phyloP scores from a whole-genome alignment of 2,888 invertebrate genomes.

The Rhamphomyia laevipes region DNA sequence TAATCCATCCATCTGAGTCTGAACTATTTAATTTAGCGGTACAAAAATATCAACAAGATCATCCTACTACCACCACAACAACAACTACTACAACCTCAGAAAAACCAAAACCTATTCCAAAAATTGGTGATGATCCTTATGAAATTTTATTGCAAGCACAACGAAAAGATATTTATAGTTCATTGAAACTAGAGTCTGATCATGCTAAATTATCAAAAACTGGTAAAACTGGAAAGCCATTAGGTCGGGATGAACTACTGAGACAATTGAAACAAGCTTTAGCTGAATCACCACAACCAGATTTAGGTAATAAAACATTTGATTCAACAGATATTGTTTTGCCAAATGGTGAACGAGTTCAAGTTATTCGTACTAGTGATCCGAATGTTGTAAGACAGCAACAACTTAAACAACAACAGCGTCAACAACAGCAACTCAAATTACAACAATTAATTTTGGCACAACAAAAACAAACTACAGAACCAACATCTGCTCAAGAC shows the following conservation, averaged over 20 bases:
- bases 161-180: constrained; percentile 47
- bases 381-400: constrained; percentile 55
- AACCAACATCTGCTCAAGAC: constrained; percentile 17
- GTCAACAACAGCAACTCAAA: constrained; percentile 17
- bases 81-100: constrained; percentile 44
- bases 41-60: constrained; percentile 52
- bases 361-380: constrained; percentile 58
- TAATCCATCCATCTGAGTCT: constrained; percentile 47
- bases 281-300: constrained; percentile 53
- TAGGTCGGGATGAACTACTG: constrained; percentile 56
- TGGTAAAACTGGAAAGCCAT: constrained; percentile 44
- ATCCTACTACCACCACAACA: constrained; percentile 57
- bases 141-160: constrained; percentile 37
- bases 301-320: constrained; percentile 53
- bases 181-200: constrained; percentile 44
- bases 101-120: constrained; percentile 31
- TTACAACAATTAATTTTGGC: neutral
- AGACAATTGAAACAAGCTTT: constrained; percentile 64
- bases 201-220: constrained; percentile 41
- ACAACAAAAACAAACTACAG: neutral
- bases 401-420: constrained; percentile 33
- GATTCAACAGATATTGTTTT: constrained; percentile 62
- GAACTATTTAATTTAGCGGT: constrained; percentile 53
- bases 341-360: constrained; percentile 63
- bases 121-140: constrained; percentile 28